A percentile compares a stretch with the other conserved stretches of the same genome.
phyloP scores from a whole-genome alignment of 2,113 vertebrate genomes.

The Galemys pyrenaicus region DNA sequence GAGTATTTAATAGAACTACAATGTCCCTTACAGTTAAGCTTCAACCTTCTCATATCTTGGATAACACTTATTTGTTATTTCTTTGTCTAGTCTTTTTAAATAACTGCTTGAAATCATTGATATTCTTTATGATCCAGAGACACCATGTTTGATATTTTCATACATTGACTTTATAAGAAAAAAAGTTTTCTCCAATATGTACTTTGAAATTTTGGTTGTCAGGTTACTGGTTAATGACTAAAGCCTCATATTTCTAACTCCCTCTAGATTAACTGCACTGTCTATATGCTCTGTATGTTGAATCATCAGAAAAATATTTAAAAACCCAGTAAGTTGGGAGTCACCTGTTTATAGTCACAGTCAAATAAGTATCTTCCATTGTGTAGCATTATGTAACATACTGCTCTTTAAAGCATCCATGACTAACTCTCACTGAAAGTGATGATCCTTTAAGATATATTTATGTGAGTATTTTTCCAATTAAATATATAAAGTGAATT shows the following conservation, averaged over 20 bases:
- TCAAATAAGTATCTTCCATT: neutral
- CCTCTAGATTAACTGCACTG: neutral
- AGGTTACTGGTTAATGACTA: neutral
- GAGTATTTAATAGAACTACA: neutral
- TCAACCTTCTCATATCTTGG: neutral
- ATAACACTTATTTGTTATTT: neutral
- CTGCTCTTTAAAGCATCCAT: neutral
- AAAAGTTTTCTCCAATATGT: neutral
- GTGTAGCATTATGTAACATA: neutral
- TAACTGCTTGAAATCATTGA: neutral
- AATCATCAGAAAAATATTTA: neutral
- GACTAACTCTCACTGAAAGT: neutral
- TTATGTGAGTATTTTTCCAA: neutral
- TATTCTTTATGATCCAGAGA: neutral
- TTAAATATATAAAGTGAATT: neutral
- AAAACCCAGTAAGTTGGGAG: neutral
- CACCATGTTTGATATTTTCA: neutral
- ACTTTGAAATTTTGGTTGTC: neutral
- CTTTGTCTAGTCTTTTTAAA: neutral
- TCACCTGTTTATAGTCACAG: neutral
- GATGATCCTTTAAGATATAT: neutral
- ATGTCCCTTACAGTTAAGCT: fast-evolving
- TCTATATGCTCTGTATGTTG: neutral
- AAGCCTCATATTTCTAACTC: neutral
- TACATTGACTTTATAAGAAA: neutral